These are phyloP conservation scores for Leucoraja ocellata DNA, from an alignment of 2,797 vertebrate genomes.

Conservation along the genomic window DNA sequence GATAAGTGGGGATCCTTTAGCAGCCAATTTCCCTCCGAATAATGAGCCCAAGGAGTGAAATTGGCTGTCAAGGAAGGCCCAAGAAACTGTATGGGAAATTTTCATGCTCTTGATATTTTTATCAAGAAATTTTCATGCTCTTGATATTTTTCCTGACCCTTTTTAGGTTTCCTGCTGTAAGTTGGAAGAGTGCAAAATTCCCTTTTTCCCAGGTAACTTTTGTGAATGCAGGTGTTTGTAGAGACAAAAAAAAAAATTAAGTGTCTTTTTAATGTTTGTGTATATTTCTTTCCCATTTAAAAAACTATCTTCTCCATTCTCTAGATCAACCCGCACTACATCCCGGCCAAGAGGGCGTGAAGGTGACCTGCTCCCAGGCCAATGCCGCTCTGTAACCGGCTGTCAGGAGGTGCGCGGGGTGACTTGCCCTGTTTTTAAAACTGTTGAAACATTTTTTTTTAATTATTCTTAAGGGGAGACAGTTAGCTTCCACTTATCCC, in stretches of 20 bases:
- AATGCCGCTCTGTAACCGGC: constrained; percentile 36
- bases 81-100: not conserved
- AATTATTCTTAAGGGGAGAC: constrained; percentile 27
- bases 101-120: constrained; percentile 4
- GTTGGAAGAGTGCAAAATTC: constrained; percentile 29
- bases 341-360: constrained; percentile 30
- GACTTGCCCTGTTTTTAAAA: constrained; percentile 38
- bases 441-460: constrained; percentile 33
- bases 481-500: constrained; percentile 31
- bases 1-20: not conserved
- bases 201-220: constrained; percentile 25
- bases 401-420: constrained; percentile 34
- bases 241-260: not conserved
- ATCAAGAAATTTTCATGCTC: not conserved
- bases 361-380: constrained; percentile 32
- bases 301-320: constrained; percentile 35
- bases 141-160: constrained; percentile 22
- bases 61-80: constrained; percentile 16
- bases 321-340: constrained; percentile 22
- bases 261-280: constrained; percentile 15
- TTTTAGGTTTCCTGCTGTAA: constrained; percentile 20
- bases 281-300: constrained; percentile 34
- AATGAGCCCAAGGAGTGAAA: not conserved
- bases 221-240: constrained; percentile 19
- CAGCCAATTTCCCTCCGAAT: constrained; percentile 5